Base-by-base conservation (phyloP, 2,797 vertebrate genomes). In the Falco rusticolus region DNA sequence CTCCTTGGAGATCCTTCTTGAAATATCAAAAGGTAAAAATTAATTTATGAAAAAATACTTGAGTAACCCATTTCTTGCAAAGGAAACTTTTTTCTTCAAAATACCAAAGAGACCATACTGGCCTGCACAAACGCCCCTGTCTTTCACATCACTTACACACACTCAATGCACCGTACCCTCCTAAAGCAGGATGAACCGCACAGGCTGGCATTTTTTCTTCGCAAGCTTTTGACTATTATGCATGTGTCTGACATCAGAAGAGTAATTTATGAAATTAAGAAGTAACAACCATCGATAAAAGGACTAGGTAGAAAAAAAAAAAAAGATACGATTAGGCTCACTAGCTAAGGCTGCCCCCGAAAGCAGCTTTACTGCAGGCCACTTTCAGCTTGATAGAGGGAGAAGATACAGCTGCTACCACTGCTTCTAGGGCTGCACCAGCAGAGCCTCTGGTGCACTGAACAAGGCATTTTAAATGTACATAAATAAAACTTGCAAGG, bases 121-220 rank as follows among this genome's bases (percentile, higher is more conserved):
- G 11, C 29, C 57, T 34, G 26, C 31, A 29, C 31, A 21, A 41
- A 56, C 1, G 6, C 33, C 14, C 5, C 39, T 16, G 37, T 5
- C 7, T 26, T 26, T 45, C 47, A 4, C 33, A 17, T 28, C 24
- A 25, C 31, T 16, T 45, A 9, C 5, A 37, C 29, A 9, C 45
- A 6, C 41, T 71, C 4, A 1, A 14, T 14, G 34, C 13, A 3
- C 14, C 3, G 8, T 2, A 31, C 33, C 17, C 11, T 29, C 34
- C 33, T 7, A 31, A 25, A 60, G 45, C 47, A n/a, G 20, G 33
- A 20, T 5, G 11, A 68, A 22, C 60, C 31, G 20, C 39, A 10
- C 39, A 17, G 37, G 4, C 3, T 4, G 5, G 50, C 9, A 50
- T 50, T 50, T 34, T 31, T 41, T 47, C 34, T 71, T 54, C 20